Evolutionary conservation across 2,797 vertebrate species (phyloP), one percentile per base, ranked within the genome.

Genomic region (Salarias fasciatus): DNA sequence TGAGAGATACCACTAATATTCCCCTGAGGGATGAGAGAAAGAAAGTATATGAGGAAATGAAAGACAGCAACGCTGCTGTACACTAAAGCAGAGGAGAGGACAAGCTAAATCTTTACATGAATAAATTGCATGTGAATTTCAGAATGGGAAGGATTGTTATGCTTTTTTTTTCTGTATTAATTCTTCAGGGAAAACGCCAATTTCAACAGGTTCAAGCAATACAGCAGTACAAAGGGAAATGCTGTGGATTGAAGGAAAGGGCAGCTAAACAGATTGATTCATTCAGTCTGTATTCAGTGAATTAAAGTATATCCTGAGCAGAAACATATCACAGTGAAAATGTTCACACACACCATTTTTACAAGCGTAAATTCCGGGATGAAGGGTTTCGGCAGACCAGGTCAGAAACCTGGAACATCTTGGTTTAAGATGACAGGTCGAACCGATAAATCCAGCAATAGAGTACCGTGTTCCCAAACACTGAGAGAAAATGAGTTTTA

Each of bases 1-100:
- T 65, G 40, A 73, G 69, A 63, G 69, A 80, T 72, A 71, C 52
- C 24, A 10, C 63, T 85, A 86, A 86, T 84, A 79, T 82, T 76
- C 57, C 74, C 82, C 73, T 45, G 67, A 76, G 82, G 79, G 66
- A 82, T 62, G 58, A 60, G 68, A 69, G 69, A 53, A 84, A 72
- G 52, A 67, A 69, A 76, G 58, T 30, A 58, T 41, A 52, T 38
- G 51, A 72, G 63, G 38, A 77, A 66, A 59, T 65, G 47, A 65
- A 63, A 52, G 24, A 57, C 29, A 71, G 52, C 9, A 36, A 59
- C 28, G 50, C 12, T 11, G 8, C 36, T 49, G 47, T 59, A 72
- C 29, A 55, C 35, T 47, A 52, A 59, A 60, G 50, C n/a, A 59
- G 52, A 58, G 53, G 56, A 69, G 45, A 24, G 18, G 18, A 24